These are phyloP conservation scores for Pluvialis apricaria DNA, from an alignment of 2,113 vertebrate species.

Conservation along the genomic window DNA sequence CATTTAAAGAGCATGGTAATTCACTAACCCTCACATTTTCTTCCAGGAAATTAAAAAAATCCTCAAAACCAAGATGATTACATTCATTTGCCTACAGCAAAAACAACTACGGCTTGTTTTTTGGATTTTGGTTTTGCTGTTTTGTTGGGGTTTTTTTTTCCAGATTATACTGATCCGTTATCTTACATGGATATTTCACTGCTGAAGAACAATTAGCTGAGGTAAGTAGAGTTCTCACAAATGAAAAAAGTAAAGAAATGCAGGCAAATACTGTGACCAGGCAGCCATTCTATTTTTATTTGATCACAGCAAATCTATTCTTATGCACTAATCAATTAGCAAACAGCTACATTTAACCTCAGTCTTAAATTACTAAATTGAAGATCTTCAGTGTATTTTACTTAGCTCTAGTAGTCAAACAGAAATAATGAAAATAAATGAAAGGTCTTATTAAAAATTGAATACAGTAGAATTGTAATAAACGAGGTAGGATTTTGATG, in stretches of 20 bases:
- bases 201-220: not conserved
- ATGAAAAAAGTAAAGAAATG: not conserved
- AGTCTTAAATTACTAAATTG: not conserved
- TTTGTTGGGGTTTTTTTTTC: not conserved
- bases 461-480: not conserved
- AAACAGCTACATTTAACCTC: constrained; percentile 19
- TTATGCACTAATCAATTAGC: constrained; percentile 17
- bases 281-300: constrained; percentile 18
- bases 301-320: constrained; percentile 30
- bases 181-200: not conserved
- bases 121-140: not conserved
- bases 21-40: not conserved
- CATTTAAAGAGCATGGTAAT: not conserved
- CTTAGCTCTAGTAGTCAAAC: not conserved
- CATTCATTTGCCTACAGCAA: not conserved
- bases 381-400: not conserved
- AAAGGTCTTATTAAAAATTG: not conserved
- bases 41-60: not conserved
- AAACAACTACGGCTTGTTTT: not conserved
- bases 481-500: not conserved
- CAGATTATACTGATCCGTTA: not conserved
- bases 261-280: not conserved
- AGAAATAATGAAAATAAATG: not conserved
- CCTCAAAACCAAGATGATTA: not conserved
- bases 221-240: not conserved